phyloP scores from a whole-genome alignment of 2,113 vertebrate species.

The Piprites chloris region DNA sequence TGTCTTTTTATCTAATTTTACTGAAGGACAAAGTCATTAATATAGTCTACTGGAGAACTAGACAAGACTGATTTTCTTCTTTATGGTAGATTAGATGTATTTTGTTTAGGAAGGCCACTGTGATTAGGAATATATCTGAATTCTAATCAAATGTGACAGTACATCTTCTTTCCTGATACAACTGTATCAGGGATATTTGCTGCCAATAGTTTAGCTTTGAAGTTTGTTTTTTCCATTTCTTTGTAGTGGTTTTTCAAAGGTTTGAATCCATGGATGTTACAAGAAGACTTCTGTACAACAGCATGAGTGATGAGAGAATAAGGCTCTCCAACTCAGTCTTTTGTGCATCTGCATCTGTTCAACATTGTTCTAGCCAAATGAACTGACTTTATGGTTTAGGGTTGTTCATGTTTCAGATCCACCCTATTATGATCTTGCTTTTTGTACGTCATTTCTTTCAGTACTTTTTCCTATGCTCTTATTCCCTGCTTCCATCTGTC shows the following conservation, averaged over 20 bases:
- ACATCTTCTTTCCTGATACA: neutral
- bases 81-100: neutral
- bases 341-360: neutral
- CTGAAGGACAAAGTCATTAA: neutral
- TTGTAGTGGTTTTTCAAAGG: neutral
- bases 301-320: neutral
- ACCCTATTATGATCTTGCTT: neutral
- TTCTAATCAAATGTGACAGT: neutral
- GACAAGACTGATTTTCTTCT: neutral
- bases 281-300: neutral
- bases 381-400: neutral
- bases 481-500: neutral
- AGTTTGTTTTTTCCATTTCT: neutral
- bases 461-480: neutral
- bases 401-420: neutral
- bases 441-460: neutral
- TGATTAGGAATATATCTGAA: neutral
- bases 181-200: neutral
- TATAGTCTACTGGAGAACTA: neutral
- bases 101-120: neutral
- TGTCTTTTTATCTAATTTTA: neutral
- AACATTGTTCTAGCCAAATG: neutral
- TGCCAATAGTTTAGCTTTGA: neutral
- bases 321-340: neutral
- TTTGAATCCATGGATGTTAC: neutral